Evolutionary conservation across 2,888 invertebrate genomes (phyloP).

Genomic region (Xylota sylvarum): DNA sequence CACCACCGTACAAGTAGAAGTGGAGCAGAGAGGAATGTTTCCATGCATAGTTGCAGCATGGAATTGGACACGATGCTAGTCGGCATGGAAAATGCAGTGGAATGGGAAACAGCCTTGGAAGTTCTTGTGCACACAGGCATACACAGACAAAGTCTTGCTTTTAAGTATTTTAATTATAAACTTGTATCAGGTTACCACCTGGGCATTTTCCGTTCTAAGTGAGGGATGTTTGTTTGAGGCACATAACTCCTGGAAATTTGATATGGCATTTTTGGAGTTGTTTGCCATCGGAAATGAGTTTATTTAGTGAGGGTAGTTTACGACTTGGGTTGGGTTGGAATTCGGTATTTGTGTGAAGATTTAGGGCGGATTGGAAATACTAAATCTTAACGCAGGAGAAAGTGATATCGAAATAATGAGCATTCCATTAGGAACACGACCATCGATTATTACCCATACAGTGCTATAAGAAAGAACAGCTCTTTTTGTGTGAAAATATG

Average conservation of each 20-base stretch:
- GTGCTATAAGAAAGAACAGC: too few species aligned
- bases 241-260: constrained; percentile 53
- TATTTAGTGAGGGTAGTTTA: constrained; percentile 6
- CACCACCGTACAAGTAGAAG: constrained; percentile 50
- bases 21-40: constrained; percentile 62
- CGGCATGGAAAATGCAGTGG: constrained; percentile 31
- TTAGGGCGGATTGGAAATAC: neutral
- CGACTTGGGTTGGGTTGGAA: neutral
- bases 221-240: constrained; percentile 34
- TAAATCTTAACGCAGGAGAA: too few species aligned
- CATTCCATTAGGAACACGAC: too few species aligned
- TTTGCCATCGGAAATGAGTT: constrained; percentile 27
- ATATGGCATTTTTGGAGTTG: constrained; percentile 12
- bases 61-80: constrained; percentile 19
- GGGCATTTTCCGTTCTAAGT: constrained; percentile 46
- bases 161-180: constrained; percentile 57
- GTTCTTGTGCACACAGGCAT: constrained; percentile 21
- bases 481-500: too few species aligned
- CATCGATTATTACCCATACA: too few species aligned
- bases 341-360: neutral
- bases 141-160: constrained; percentile 13
- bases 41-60: constrained; percentile 34
- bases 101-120: constrained; percentile 48
- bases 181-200: constrained; percentile 66
- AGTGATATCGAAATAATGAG: too few species aligned